Base-by-base conservation (phyloP, 2,113 vertebrate species). In the Myxocyprinus asiaticus region DNA sequence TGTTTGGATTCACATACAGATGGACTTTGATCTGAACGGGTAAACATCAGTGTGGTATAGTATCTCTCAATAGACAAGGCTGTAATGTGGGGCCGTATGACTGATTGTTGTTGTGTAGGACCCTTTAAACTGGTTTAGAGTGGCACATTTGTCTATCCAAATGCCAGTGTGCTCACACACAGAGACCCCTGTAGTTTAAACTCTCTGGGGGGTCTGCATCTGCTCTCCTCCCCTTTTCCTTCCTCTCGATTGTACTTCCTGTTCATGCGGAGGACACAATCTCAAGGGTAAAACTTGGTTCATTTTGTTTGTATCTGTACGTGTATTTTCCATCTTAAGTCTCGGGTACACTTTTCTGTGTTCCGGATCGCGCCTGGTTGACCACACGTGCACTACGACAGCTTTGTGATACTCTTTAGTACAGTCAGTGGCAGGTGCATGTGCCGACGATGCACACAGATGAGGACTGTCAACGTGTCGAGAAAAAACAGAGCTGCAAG, bases 231-330 rank as follows among this genome's bases (percentile, higher is more conserved):
- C 66, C 69, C 68, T 78, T 61, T 9, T 66, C 14, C 12, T 33
- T 82, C 86, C 88, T 88, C 88, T 90, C 22, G 22, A 33, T 87
- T 87, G 67, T 73, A 9, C 14, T 67, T 17, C 15, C 12, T 5
- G 47, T 48, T 7, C 9, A 11, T 4, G 74, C 83, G 86, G 86
- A 79, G 76, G 88, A 83, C 79, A 33, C 17, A 8, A 85, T 88
- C 83, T 87, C 89, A 91, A 91, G 90, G 86, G 22, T 33, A 14
- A 55, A 55, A 55, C 10, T 10, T 12, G 3, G 4, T 11, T 4
- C 3, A 10, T 5, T 48, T 48, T 48, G 6, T 48, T 6, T 48
- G 22, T 33, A 33, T 33, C 1, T 33, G 22, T 1, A 48, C 6
- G 6, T 48, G 4, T 48, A 6, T 48, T 48, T 48, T 48, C 9